Base-by-base conservation (phyloP, 2,797 vertebrate genomes). In the Dryobates pubescens region DNA sequence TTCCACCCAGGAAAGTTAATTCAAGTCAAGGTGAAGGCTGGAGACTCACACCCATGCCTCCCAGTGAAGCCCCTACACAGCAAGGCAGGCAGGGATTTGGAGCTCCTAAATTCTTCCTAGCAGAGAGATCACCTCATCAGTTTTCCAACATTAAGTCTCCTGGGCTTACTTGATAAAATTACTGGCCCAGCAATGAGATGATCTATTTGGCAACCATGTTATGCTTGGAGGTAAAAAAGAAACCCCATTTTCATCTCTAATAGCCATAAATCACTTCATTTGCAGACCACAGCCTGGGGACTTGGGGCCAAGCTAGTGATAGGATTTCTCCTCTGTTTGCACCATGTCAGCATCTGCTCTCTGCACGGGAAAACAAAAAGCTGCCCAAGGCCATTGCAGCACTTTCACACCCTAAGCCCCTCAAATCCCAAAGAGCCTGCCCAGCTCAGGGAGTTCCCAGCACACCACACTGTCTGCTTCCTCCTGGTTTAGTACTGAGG, bases 331-430 rank as follows among this genome's bases (percentile, higher is more conserved):
- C 83, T 61, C 82, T 83, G 0, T 92, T 88, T 76, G 79, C 77
- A 94, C 88, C 53, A 4, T 47, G 89, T 78, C 92, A 94, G 87
- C 95, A 93, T 79, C 84, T 92, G 90, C 64, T 91, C 57, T 91
- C 51, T 83, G 84, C 67, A 20, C 17, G 69, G 65, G 87, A 84
- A 86, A 92, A 86, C 71, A 93, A 73, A 92, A 93, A 93, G 80
- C 87, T 88, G 87, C 77, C 82, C 82, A 83, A 93, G 89, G 73
- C 94, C 82, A 88, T 74, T 43, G 84, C 2, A 90, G 71, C 64
- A 76, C 82, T 90, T 94, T 89, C 90, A 92, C 72, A 90, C 68
- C 72, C 53, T 64, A 70, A 70, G 86, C 63, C 63, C 85, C 70
- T 16, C 86, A 15, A 18, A 20, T 54, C 92, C 83, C 70, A 77